Evolutionary conservation across 2,888 invertebrate species (phyloP).

Genomic region (Mythimna vitellina): DNA sequence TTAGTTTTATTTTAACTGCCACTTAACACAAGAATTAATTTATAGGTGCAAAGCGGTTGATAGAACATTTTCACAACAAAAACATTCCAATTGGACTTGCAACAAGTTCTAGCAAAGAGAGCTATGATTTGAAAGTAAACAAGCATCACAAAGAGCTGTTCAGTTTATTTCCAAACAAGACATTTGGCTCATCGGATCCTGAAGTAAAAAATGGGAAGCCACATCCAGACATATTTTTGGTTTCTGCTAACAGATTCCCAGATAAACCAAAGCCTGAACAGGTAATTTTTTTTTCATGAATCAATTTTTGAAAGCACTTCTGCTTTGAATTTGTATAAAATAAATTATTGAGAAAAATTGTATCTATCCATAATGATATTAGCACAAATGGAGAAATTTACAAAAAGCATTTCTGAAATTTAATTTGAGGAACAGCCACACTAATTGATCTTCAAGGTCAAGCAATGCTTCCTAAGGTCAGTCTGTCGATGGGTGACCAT

Average conservation of each 20-base stretch:
- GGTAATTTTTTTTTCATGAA: slow-evolving; percentile 71
- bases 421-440: neutral
- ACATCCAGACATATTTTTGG: slow-evolving; percentile 95
- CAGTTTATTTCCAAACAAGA: slow-evolving; percentile 92
- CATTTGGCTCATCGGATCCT: slow-evolving; percentile 95
- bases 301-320: neutral
- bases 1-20: neutral
- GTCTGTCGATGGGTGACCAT: too few relatives aligned
- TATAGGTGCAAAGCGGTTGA: slow-evolving; percentile 94
- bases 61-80: slow-evolving; percentile 93
- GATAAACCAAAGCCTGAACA: slow-evolving; percentile 91
- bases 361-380: neutral
- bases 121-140: slow-evolving; percentile 93
- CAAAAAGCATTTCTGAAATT: neutral
- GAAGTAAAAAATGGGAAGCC: slow-evolving; percentile 97
- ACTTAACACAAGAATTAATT: slow-evolving; percentile 50
- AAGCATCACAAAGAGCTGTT: slow-evolving; percentile 93
- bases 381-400: neutral
- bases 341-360: neutral
- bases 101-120: slow-evolving; percentile 95
- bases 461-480: too few relatives aligned
- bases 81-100: slow-evolving; percentile 96
- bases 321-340: too few relatives aligned
- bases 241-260: slow-evolving; percentile 93
- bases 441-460: too few relatives aligned